A percentile compares a stretch with the other conserved stretches of the same genome.
Conservation (phyloP, 2,888 invertebrate genomes). For the Diachrysia chrysitis region DNA sequence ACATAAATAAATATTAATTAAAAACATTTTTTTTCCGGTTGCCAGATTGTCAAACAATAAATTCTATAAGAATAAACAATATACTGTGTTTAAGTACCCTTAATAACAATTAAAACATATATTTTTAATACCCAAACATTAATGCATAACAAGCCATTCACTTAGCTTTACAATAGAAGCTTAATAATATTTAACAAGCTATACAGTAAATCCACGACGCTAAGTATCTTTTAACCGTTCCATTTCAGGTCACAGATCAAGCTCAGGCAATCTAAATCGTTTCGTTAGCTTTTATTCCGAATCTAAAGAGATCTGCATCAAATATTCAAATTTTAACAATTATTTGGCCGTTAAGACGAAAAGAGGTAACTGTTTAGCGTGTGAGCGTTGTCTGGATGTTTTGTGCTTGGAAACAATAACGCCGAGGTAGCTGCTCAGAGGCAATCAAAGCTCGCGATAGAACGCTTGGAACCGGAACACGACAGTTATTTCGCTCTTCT, state of each 20-base stretch:
- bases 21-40: too few relatives aligned
- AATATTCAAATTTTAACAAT: constrained; percentile 45
- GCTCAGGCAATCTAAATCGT: constrained; percentile 16
- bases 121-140: background rate
- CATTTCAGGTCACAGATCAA: constrained; percentile 40
- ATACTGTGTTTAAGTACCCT: too few relatives aligned
- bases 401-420: constrained; percentile 59
- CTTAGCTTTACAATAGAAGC: background rate
- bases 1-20: too few relatives aligned
- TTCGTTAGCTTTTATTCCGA: constrained; percentile 17
- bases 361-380: constrained; percentile 28
- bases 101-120: too few relatives aligned
- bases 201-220: constrained; percentile 20
- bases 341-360: constrained; percentile 32
- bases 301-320: constrained; percentile 14
- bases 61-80: too few relatives aligned
- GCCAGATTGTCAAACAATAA: too few relatives aligned
- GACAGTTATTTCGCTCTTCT: constrained; percentile 81
- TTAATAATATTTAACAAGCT: constrained; percentile 11
- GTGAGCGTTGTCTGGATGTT: constrained; percentile 43
- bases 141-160: constrained; percentile 2
- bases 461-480: constrained; percentile 79
- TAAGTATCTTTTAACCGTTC: constrained; percentile 22
- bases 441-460: constrained; percentile 65
- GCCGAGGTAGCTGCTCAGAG: constrained; percentile 46